Evolutionary conservation across 2,888 invertebrate genomes (phyloP), one percentile per base, ranked within the genome.

Genomic region (Rhagonycha fulva): DNA sequence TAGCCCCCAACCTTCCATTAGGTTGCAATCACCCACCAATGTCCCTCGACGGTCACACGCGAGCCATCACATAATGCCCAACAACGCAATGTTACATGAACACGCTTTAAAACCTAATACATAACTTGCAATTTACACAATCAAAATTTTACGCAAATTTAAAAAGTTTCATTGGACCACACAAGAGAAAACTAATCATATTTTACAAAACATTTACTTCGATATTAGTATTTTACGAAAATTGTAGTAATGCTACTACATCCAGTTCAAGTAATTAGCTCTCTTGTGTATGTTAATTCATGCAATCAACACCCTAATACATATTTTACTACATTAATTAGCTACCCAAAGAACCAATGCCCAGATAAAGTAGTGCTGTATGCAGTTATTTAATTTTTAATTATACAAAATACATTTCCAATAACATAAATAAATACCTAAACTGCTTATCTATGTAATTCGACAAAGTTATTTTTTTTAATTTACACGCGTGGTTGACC

Each of bases 1-100:
- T 78, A 78, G 76, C 80, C 78, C 82, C 81, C 78, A 79, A 75
- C 79, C 80, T 78, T 79, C 78, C 78, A 76, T 73, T 80, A 76
- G 71, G 76, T 78, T 74, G 72, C 78, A 74, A 72, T 72, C 72
- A 75, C 76, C 75, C 79, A 71, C 80, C 70, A 78, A 75, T 74
- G 79, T 72, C 77, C 72, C 72, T 74, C 77, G 72, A 77, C 77
- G 76, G 75, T 75, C 73, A 76, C 76, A 78, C 78, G 74, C 77
- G 77, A 77, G 75, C 75, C 77, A 77, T 75, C 77, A 75, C 70
- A 77, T 70, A 75, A 77, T 75, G 75, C 75, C 63, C 63, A 24
- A 23, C 63, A 66, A 66, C 63, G 26, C 63, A 66, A 66, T 72
- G 62, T 75, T 28, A 74, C 74, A 72, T 77, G 68, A 77, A 72